Evolutionary conservation across 1,140 invertebrate species (phyloP).

Genomic region (Megathymus violae): DNA sequence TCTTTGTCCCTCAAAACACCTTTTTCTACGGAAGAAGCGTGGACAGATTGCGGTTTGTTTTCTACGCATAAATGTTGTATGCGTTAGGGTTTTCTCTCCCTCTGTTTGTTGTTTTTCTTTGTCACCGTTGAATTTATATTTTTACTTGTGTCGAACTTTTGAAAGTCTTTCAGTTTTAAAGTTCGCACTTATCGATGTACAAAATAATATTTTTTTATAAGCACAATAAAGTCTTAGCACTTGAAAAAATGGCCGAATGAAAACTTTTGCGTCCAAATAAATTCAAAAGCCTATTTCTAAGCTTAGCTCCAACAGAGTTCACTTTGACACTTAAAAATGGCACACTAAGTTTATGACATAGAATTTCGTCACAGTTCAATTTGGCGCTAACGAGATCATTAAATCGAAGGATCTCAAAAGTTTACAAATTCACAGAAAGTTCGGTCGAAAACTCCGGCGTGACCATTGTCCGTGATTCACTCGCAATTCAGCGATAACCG

Average conservation of each 20-base stretch:
- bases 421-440: constrained; percentile 73
- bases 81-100: constrained; percentile 46
- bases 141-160: constrained; percentile 20
- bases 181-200: constrained; percentile 5
- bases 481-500: constrained; percentile 68
- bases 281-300: constrained; percentile 38
- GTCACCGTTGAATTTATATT: constrained; percentile 16
- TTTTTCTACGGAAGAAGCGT: constrained; percentile 76
- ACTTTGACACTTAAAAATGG: constrained; percentile 61
- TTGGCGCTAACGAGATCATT: constrained; percentile 61
- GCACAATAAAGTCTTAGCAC: neutral
- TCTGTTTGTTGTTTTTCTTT: constrained; percentile 40
- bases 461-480: constrained; percentile 72
- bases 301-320: constrained; percentile 45
- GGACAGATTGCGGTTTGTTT: constrained; percentile 72
- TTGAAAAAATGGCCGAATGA: constrained; percentile 5
- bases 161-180: neutral
- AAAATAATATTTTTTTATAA: neutral
- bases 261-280: constrained; percentile 31
- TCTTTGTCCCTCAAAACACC: constrained; percentile 70
- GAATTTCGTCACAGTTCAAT: constrained; percentile 52
- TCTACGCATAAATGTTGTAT: constrained; percentile 74
- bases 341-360: constrained; percentile 46
- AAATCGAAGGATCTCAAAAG: constrained; percentile 47
- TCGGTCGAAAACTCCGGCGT: constrained; percentile 57